A percentile compares a stretch with the other conserved stretches of the same genome.
phyloP scores from a whole-genome alignment of 1,140 invertebrate species.

The Hycleus phaleratus region DNA sequence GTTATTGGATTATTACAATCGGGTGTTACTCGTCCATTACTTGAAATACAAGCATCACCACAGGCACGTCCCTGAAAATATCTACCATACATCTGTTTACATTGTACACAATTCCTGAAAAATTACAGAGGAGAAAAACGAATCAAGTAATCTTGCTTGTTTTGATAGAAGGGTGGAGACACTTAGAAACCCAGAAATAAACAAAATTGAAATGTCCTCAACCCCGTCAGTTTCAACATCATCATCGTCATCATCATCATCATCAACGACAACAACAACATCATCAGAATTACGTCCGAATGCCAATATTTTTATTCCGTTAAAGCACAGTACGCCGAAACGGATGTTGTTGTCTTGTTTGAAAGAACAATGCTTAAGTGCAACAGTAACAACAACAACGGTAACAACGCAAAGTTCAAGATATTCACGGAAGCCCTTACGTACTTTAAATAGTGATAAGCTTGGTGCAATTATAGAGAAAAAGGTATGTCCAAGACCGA shows the following conservation, averaged over 20 bases:
- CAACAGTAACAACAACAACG: neutral
- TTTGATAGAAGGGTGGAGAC: no score
- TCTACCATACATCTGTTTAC: conserved; percentile 35
- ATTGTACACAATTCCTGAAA: conserved; percentile 36
- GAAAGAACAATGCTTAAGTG: neutral
- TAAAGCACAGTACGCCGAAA: no score
- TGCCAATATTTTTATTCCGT: neutral
- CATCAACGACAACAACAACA: neutral
- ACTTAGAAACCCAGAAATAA: neutral
- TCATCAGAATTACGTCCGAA: neutral
- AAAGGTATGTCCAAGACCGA: neutral
- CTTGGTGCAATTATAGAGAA: neutral
- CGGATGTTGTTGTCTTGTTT: no score
- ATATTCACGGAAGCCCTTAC: neutral
- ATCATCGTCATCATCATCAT: no score
- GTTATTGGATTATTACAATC: conserved; percentile 36
- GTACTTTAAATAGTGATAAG: neutral
- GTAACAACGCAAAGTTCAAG: neutral
- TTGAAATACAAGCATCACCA: conserved; percentile 31
- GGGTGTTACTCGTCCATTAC: conserved; percentile 24
- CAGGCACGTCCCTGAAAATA: conserved; percentile 34
- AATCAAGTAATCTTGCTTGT: neutral
- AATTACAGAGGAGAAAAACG: no score
- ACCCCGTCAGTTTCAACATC: no score
- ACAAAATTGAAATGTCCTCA: neutral